These are phyloP conservation scores for Lycophotia porphyrea DNA, from an alignment of 2,888 invertebrate genomes.

Conservation along the genomic window DNA sequence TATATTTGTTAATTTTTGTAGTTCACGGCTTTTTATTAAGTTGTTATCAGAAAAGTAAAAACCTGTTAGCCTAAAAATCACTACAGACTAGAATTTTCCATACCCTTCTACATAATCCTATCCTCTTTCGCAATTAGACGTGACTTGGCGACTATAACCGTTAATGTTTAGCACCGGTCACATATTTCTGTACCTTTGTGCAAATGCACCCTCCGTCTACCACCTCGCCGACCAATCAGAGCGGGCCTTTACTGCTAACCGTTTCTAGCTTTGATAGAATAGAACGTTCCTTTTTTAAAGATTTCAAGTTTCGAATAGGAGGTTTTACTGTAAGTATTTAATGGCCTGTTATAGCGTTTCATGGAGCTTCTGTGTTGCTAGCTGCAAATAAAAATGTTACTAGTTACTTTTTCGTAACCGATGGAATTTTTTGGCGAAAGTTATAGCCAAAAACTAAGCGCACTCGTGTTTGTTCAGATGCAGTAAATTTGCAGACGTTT, in stretches of 20 bases:
- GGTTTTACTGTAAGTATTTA: slow-evolving; percentile 25
- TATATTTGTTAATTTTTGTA: background rate
- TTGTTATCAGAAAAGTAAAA: background rate
- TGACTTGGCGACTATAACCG: slow-evolving; percentile 89
- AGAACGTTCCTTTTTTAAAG: slow-evolving; percentile 62
- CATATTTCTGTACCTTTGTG: slow-evolving; percentile 89
- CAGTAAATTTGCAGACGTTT: background rate
- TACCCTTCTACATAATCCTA: slow-evolving; percentile 70
- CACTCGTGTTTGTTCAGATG: background rate
- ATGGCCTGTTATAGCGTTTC: slow-evolving; percentile 16
- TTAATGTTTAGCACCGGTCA: slow-evolving; percentile 89
- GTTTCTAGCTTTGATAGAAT: slow-evolving; percentile 67
- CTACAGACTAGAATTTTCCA: background rate
- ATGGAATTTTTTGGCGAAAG: too few relatives aligned
- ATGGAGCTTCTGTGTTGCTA: slow-evolving; percentile 5
- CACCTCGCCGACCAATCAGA: slow-evolving; percentile 73
- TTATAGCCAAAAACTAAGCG: background rate
- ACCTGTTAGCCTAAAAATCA: background rate
- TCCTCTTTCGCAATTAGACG: slow-evolving; percentile 87
- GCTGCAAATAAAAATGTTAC: background rate
- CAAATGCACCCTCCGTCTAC: slow-evolving; percentile 86
- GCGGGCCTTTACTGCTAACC: slow-evolving; percentile 66
- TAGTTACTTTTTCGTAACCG: background rate
- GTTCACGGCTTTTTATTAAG: background rate
- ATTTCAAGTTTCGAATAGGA: slow-evolving; percentile 39